Conservation (phyloP, 2,113 vertebrate species). For the Casuarius casuarius region DNA sequence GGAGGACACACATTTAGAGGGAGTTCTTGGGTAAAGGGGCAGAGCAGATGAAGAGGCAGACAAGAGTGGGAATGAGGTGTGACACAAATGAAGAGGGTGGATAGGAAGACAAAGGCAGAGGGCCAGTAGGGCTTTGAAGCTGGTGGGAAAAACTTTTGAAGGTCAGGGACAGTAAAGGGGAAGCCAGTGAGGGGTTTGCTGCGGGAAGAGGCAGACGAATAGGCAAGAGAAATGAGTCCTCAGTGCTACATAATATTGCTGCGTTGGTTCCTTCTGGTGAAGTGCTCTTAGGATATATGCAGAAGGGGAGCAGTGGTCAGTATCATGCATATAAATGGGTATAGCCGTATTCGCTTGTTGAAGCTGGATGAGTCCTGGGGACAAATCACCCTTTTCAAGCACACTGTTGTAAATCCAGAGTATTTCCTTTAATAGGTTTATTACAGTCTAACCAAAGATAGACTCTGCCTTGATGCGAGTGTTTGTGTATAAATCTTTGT, state of each 20-base stretch:
- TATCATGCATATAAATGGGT: background rate
- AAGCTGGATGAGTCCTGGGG: background rate
- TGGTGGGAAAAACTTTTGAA: background rate
- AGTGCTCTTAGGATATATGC: background rate
- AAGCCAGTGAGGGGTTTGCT: background rate
- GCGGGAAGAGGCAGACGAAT: background rate
- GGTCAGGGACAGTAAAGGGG: background rate
- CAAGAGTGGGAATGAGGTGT: background rate
- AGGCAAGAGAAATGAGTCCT: background rate
- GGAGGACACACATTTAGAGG: background rate
- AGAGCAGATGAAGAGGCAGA: background rate
- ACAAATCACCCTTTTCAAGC: background rate
- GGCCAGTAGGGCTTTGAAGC: background rate
- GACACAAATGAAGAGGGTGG: background rate
- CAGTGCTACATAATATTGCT: background rate
- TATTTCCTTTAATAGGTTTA: background rate
- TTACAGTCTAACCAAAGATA: background rate
- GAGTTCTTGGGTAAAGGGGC: background rate
- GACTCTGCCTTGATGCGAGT: background rate
- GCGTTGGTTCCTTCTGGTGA: background rate
- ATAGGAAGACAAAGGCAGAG: background rate
- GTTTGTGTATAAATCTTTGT: constrained; percentile 5
- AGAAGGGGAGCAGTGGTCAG: background rate
- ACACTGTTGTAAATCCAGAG: background rate
- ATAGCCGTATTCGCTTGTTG: background rate